A percentile compares a stretch with the other conserved stretches of the same genome.
phyloP scores from a whole-genome alignment of 2,888 invertebrate genomes.

The Epinotia ramella region DNA sequence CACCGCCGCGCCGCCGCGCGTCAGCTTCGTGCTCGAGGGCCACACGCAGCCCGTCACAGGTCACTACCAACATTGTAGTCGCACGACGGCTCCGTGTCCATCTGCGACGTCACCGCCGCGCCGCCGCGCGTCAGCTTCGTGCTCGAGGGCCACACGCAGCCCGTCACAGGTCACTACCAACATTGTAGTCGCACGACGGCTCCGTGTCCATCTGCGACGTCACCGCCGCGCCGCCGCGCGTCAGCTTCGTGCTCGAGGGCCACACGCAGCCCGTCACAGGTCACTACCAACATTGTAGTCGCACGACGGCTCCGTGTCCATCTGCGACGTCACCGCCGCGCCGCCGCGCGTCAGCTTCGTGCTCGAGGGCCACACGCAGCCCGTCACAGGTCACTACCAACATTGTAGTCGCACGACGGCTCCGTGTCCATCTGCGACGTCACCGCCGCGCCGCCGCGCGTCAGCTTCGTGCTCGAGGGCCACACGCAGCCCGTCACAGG shows the following conservation, averaged over 20 bases:
- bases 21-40: conserved; percentile 89
- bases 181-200: conserved; percentile 91
- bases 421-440: conserved; percentile 93
- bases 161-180: conserved; percentile 73
- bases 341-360: conserved; percentile 90
- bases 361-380: conserved; percentile 90
- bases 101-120: conserved; percentile 90
- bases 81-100: conserved; percentile 91
- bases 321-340: conserved; percentile 90
- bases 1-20: conserved; percentile 88
- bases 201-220: conserved; percentile 93
- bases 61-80: conserved; percentile 78
- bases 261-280: conserved; percentile 88
- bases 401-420: conserved; percentile 91
- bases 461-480: conserved; percentile 89
- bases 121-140: conserved; percentile 90
- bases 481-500: conserved; percentile 88
- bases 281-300: conserved; percentile 78
- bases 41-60: conserved; percentile 88
- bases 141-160: conserved; percentile 90
- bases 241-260: conserved; percentile 89
- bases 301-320: conserved; percentile 91
- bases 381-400: conserved; percentile 73
- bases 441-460: conserved; percentile 88
- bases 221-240: conserved; percentile 88